phyloP scores from a whole-genome alignment of 2,888 invertebrate species.

The Euclidia mi region DNA sequence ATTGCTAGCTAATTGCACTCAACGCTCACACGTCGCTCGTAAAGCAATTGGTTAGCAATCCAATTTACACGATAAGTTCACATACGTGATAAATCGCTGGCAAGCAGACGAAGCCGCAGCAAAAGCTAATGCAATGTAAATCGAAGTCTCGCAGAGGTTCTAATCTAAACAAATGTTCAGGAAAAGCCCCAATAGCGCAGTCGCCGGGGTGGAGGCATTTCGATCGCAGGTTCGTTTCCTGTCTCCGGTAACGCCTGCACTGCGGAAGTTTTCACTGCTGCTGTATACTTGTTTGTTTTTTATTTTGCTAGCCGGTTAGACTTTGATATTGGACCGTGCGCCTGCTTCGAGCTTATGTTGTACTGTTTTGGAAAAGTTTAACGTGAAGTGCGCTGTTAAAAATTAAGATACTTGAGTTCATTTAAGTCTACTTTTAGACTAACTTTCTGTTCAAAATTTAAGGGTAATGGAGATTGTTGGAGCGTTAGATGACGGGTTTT shows the following conservation, averaged over 20 bases:
- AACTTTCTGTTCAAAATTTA: too few relatives aligned
- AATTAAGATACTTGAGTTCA: too few relatives aligned
- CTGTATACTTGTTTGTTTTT: slow-evolving; percentile 42
- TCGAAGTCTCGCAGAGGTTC: background rate
- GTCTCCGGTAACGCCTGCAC: slow-evolving; percentile 46
- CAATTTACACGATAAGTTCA: too few relatives aligned
- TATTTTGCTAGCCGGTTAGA: slow-evolving; percentile 22
- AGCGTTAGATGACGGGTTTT: too few relatives aligned
- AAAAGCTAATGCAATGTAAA: background rate
- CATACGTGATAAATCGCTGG: too few relatives aligned
- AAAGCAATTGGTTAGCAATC: too few relatives aligned
- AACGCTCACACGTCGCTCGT: too few relatives aligned
- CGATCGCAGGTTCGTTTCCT: slow-evolving; percentile 56
- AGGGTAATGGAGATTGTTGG: too few relatives aligned
- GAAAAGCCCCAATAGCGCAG: slow-evolving; percentile 13
- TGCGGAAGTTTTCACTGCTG: slow-evolving; percentile 23
- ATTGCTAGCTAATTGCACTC: too few relatives aligned
- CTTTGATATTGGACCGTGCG: slow-evolving; percentile 28
- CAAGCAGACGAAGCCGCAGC: background rate
- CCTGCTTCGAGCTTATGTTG: slow-evolving; percentile 11
- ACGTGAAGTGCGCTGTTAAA: too few relatives aligned
- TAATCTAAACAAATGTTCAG: background rate
- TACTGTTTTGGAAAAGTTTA: background rate
- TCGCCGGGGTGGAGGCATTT: slow-evolving; percentile 50
- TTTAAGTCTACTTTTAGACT: too few relatives aligned